Base-by-base conservation (phyloP, 2,888 invertebrate genomes). In the Drosophila heteroneura region DNA sequence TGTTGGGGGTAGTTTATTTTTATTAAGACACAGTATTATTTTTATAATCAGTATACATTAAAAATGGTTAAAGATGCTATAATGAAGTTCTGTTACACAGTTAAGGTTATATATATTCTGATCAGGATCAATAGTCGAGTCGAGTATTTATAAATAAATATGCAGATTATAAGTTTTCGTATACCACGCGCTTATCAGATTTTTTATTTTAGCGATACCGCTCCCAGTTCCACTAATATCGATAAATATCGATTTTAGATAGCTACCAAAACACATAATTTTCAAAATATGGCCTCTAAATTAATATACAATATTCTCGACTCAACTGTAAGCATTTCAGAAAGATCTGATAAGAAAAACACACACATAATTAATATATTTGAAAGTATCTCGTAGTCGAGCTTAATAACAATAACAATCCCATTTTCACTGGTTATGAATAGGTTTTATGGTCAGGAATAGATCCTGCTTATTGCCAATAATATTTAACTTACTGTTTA, bases 391-490 rank as follows among this genome's bases (percentile, higher is more conserved):
- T 41, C 41, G 41, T n/a, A n/a, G 10, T 41, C 5, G n/a, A n/a
- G 41, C 10, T n/a, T n/a, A 41, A 9, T 10, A 2, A 41, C n/a
- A 5, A n/a, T 10, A 10, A 5, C 22, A 22, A 22, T 22, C 22
- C 22, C 19, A 19, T 10, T 41, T n/a, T n/a, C 5, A 26, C 0
- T 47, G 4, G 0, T 26, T 47, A 1, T 16, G 16, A 16, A 26
- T 26, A 9, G 2, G 7, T 26, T 26, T 22, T 16, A 7, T 7
- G 0, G 7, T 26, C 41, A 14, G 22, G 14, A 4, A 7, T 4
- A 47, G n/a, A 41, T 2, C n/a, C 10, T 1, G n/a, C 10, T 22
- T 2, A 5, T 5, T 22, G 12, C 5, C 10, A 41, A 10, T 41
- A 41, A 2, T n/a, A 10, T 3, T 41, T 22, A 22, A 22, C 3